Evolutionary conservation across 2,113 vertebrate species (phyloP).

Genomic region (Excalfactoria chinensis): DNA sequence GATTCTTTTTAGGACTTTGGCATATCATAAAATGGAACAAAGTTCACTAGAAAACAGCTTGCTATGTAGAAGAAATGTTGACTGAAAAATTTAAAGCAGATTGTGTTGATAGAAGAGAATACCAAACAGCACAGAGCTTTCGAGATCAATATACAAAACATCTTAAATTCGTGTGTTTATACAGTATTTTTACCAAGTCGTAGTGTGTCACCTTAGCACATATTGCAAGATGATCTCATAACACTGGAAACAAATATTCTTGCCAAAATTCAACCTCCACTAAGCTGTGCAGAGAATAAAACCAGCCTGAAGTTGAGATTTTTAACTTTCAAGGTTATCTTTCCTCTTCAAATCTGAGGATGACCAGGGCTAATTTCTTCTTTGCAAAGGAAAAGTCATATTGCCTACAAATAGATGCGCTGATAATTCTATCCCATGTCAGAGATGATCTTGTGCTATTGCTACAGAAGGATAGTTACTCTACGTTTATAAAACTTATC

Average conservation of each 20-base stretch:
- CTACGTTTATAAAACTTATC: neutral
- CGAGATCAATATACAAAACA: neutral
- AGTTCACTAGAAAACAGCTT: neutral
- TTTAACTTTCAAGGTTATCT: neutral
- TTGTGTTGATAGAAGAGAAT: neutral
- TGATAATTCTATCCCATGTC: neutral
- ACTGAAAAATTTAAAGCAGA: neutral
- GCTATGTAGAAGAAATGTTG: neutral
- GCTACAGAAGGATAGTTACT: neutral
- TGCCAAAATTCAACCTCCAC: neutral
- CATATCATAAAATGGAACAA: neutral
- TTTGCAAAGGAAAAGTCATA: neutral
- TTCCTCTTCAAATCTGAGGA: neutral
- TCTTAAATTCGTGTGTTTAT: neutral
- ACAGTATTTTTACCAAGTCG: neutral
- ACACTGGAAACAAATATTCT: neutral
- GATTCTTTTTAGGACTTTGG: neutral
- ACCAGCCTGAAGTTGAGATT: neutral
- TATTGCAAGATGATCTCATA: neutral
- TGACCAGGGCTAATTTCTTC: too few relatives aligned
- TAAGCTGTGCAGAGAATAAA: neutral
- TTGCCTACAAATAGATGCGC: neutral
- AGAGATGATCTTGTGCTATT: neutral
- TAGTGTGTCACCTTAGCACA: neutral
- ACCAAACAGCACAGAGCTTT: neutral